These are phyloP conservation scores for Drosophila incognita DNA, from an alignment of 2,888 invertebrate species.

Conservation along the genomic window DNA sequence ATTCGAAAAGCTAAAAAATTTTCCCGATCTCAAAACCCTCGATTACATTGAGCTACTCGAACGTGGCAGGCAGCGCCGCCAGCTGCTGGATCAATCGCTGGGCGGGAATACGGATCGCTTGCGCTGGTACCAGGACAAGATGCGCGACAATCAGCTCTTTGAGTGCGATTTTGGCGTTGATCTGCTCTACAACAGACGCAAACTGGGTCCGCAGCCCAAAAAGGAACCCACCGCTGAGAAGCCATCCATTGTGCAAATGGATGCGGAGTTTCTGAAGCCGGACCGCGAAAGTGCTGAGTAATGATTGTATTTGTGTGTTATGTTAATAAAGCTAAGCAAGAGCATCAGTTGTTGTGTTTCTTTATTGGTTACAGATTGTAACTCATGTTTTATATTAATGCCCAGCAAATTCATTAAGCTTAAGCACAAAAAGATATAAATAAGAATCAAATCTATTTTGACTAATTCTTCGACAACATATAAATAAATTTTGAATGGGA, in stretches of 20 bases:
- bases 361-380: background rate
- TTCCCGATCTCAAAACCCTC: conserved; percentile 70
- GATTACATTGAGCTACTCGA: conserved; percentile 80
- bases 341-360: background rate
- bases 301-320: background rate
- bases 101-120: conserved; percentile 82
- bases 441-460: background rate
- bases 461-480: background rate
- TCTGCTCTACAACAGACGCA: conserved; percentile 43
- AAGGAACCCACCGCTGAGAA: background rate
- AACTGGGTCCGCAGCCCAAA: conserved; percentile 12
- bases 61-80: conserved; percentile 81
- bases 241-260: too few species aligned
- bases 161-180: conserved; percentile 80
- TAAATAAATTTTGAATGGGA: background rate
- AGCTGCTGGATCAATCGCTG: conserved; percentile 79
- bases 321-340: conserved; percentile 3
- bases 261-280: background rate
- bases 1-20: conserved; percentile 54
- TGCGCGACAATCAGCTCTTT: conserved; percentile 52
- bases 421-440: background rate
- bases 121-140: conserved; percentile 71
- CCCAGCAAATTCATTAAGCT: background rate
- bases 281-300: background rate
- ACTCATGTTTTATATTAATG: background rate